These are phyloP conservation scores for Lanistes nyassanus DNA, from an alignment of 1,140 invertebrate species.

Conservation along the genomic window DNA sequence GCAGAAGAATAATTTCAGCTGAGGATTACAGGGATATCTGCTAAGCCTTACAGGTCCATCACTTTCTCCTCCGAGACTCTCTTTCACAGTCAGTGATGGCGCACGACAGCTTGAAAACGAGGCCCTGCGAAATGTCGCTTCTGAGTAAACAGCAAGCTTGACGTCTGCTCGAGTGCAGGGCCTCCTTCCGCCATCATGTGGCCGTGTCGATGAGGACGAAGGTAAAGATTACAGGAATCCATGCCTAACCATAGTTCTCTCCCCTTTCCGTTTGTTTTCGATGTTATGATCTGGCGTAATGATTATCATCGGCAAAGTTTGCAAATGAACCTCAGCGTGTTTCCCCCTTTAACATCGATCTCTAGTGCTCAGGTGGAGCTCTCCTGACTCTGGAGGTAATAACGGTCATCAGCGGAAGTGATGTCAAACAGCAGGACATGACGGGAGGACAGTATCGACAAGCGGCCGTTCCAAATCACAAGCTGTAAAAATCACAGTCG, in stretches of 20 bases:
- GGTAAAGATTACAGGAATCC: conserved; percentile 26
- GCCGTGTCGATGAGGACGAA: too few species aligned
- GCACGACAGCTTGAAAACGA: too few species aligned
- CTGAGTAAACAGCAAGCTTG: too few species aligned
- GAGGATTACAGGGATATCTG: too few species aligned
- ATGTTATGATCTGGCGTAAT: conserved; percentile 24
- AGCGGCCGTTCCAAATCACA: conserved; percentile 19
- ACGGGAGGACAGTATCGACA: conserved; percentile 9
- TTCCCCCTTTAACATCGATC: conserved; percentile 20
- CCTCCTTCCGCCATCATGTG: too few species aligned
- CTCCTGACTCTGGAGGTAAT: conserved; percentile 24
- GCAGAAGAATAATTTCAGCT: too few species aligned
- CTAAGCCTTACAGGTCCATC: too few species aligned
- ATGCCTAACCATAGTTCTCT: conserved; percentile 21
- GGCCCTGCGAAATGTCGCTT: too few species aligned
- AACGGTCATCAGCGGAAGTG: conserved; percentile 30
- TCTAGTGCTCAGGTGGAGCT: conserved; percentile 25
- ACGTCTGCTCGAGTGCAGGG: too few species aligned
- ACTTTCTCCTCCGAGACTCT: too few species aligned
- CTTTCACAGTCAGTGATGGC: too few species aligned
- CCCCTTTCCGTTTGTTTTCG: conserved; percentile 9
- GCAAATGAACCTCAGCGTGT: conserved; percentile 25
- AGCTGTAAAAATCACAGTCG: conserved; percentile 26
- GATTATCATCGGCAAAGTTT: conserved; percentile 25
- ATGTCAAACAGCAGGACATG: conserved; percentile 26